These are phyloP conservation scores for Pedetes capensis DNA, from an alignment of 2,113 vertebrate genomes.

Conservation along the genomic window DNA sequence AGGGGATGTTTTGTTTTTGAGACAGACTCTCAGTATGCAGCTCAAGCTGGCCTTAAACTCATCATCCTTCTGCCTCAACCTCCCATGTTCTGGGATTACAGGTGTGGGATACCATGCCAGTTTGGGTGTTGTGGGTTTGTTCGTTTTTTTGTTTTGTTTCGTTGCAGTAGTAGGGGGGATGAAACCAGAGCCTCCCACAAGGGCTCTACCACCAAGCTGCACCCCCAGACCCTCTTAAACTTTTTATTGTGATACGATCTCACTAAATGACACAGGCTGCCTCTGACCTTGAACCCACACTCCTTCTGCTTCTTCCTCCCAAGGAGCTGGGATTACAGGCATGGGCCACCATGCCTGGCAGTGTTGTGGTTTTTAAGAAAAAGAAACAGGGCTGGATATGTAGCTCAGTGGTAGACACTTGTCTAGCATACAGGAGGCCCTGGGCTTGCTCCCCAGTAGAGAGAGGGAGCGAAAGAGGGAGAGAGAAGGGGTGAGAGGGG, in stretches of 20 bases:
- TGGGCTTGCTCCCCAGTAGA: background rate
- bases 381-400: background rate
- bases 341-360: background rate
- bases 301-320: background rate
- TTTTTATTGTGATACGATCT: too few species aligned
- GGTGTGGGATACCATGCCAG: background rate
- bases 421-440: background rate
- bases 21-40: background rate
- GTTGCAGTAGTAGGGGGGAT: too few species aligned
- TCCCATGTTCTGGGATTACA: background rate
- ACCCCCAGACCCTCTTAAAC: too few species aligned
- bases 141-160: too few species aligned
- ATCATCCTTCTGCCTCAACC: background rate
- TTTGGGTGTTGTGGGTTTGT: background rate
- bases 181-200: too few species aligned
- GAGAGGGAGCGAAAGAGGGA: background rate
- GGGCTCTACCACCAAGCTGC: too few species aligned
- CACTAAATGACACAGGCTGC: too few species aligned
- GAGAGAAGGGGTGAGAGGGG: background rate
- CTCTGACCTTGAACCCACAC: background rate
- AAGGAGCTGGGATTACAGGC: background rate
- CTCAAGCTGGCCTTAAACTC: background rate
- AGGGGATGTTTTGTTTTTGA: background rate
- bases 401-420: background rate
- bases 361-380: background rate